A percentile compares a stretch with the other conserved stretches of the same genome.
phyloP scores from a whole-genome alignment of 2,113 vertebrate genomes.

The Engystomops pustulosus region DNA sequence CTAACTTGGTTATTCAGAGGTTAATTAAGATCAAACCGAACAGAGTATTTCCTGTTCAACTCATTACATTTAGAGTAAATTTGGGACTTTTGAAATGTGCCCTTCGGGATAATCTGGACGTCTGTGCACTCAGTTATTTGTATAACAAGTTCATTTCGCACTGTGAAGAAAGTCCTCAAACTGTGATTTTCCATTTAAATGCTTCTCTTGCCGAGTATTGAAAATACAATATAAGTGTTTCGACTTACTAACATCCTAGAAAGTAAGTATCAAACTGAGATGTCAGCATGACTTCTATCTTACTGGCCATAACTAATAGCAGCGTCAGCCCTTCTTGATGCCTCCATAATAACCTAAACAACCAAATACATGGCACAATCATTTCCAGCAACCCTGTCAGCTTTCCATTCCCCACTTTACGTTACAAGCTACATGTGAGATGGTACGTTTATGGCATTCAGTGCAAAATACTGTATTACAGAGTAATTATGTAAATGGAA shows the following conservation, averaged over 20 bases:
- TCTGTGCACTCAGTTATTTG: conserved; percentile 12
- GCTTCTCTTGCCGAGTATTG: neutral
- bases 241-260: conserved; percentile 10
- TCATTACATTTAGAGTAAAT: neutral
- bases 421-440: too few species aligned
- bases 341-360: neutral
- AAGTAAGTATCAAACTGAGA: conserved; percentile 8
- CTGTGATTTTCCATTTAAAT: conserved; percentile 45
- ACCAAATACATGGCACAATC: neutral
- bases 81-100: conserved; percentile 21
- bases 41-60: neutral
- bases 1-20: neutral
- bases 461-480: conserved; percentile 1
- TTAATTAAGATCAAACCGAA: neutral
- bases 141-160: conserved; percentile 44
- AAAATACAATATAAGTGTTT: conserved; percentile 24
- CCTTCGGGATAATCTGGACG: conserved; percentile 1
- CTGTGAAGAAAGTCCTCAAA: conserved; percentile 54
- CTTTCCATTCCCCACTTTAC: neutral
- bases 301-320: neutral
- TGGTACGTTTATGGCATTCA: neutral
- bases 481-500: neutral
- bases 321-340: neutral
- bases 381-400: neutral
- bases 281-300: conserved; percentile 19